Evolutionary conservation across 2,888 invertebrate genomes (phyloP).

Genomic region (Microctonus brassicae): DNA sequence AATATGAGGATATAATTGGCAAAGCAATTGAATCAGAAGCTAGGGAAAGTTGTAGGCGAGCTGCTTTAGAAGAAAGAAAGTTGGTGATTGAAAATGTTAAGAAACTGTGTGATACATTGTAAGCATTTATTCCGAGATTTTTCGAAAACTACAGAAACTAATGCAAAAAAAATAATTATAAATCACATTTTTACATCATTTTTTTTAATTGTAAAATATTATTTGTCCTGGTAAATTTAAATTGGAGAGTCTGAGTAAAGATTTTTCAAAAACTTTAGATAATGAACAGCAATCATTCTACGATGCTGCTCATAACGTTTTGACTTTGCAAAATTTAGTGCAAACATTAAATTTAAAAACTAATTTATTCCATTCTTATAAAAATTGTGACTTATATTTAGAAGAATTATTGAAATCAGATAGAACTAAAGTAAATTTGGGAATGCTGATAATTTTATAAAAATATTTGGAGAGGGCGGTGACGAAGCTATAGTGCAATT

Average conservation of each 20-base stretch:
- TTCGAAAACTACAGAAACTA: background rate
- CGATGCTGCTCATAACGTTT: slow-evolving; percentile 33
- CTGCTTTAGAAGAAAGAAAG: too few relatives aligned
- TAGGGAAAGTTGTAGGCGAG: too few relatives aligned
- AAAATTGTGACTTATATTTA: slow-evolving; percentile 19
- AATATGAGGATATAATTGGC: slow-evolving; percentile 1
- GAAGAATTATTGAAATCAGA: slow-evolving; percentile 29
- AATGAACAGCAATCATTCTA: slow-evolving; percentile 27
- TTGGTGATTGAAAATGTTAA: background rate
- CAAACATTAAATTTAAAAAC: slow-evolving; percentile 24
- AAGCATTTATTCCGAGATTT: background rate
- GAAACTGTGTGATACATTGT: slow-evolving; percentile 14
- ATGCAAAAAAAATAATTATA: background rate
- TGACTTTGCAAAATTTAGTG: slow-evolving; percentile 21
- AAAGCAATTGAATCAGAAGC: slow-evolving; percentile 10
- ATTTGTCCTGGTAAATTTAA: slow-evolving; percentile 15
- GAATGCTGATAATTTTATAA: slow-evolving; percentile 21
- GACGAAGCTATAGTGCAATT: slow-evolving; percentile 25
- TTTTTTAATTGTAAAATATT: slow-evolving; percentile 1
- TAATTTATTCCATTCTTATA: slow-evolving; percentile 20
- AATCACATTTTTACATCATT: slow-evolving; percentile 3
- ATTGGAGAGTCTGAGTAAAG: slow-evolving; percentile 13
- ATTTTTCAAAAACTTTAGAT: slow-evolving; percentile 21
- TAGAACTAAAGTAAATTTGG: slow-evolving; percentile 33
- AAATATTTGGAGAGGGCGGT: slow-evolving; percentile 30